Base-by-base conservation (phyloP, 1,140 invertebrate genomes). In the Brachionus angularis region DNA sequence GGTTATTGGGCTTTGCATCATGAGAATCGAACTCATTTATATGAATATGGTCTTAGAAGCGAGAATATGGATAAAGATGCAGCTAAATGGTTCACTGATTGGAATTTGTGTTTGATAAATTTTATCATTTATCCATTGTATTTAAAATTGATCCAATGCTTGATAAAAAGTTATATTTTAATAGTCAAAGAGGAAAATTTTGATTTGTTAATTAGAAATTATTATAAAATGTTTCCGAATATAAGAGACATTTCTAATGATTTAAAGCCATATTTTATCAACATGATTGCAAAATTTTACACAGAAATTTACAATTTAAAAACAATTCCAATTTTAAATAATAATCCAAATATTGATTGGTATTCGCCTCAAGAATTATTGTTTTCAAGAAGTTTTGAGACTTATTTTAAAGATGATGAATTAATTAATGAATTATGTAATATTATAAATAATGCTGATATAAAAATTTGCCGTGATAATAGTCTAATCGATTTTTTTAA, bases 1-100 rank as follows among this genome's bases (percentile, higher is more conserved):
- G 53, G 33, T 10, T 39, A 58, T 33, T 58, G 53, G 53, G 53
- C 53, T 39, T 23, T 58, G 5, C 34, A 23, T 23, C 33, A 58
- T 39, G 53, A 58, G 39, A 58, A 58, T 58, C 53, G 53, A 58
- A 58, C 53, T 23, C 34, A 25, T 27, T 21, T 58, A 8, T 58
- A 36, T 14, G 53, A 58, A 18, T 58, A 39, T 39, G 53, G 33
- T 2, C 18, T 39, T 18, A 36, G 53, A 39, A 58, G 12, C 18
- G 36, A 58, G 39, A 39, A 58, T 58, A 34, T 36, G 3, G 53
- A 58, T 12, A 58, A 58, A 58, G 53, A 58, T 23, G 21, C 33
- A 23, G 34, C 53, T 39, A 36, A 58, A 14, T 58, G 53, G 53
- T n/a, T 58, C 1, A 29, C 53, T 27, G 36, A 58, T 21, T 58